Evolutionary conservation across 2,113 vertebrate species (phyloP).

Genomic region (Mesocricetus auratus): DNA sequence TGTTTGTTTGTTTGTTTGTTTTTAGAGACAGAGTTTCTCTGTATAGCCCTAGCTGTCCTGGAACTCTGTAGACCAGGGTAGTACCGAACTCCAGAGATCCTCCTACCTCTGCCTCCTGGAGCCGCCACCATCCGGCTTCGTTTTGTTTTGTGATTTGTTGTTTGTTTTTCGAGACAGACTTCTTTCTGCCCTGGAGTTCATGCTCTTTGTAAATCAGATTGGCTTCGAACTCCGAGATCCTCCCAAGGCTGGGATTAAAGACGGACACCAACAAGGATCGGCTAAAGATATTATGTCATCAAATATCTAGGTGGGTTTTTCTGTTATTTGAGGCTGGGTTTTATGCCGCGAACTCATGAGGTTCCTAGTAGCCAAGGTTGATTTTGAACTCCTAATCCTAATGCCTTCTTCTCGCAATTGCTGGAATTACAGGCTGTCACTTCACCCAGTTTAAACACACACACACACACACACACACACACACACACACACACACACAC

Average conservation of each 20-base stretch:
- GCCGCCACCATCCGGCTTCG: neutral
- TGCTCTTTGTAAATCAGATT: neutral
- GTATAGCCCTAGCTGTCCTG: no score
- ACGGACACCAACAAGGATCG: accelerated
- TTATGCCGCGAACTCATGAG: neutral
- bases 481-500: neutral
- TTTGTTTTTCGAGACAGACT: neutral
- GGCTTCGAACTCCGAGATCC: neutral
- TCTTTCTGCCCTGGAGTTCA: neutral
- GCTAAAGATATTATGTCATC: neutral
- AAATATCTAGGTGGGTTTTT: neutral
- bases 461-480: neutral
- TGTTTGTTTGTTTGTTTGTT: neutral
- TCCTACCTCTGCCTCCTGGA: neutral
- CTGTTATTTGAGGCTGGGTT: neutral
- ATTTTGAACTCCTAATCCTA: neutral
- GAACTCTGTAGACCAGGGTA: no score
- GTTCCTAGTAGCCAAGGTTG: neutral
- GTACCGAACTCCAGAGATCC: no score
- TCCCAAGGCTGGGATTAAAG: neutral
- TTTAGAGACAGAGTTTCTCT: no score
- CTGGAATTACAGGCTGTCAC: neutral
- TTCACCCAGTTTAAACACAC: neutral
- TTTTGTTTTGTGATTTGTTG: neutral
- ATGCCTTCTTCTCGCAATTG: neutral